phyloP scores from a whole-genome alignment of 2,888 invertebrate genomes.

The Conomelus anceps region DNA sequence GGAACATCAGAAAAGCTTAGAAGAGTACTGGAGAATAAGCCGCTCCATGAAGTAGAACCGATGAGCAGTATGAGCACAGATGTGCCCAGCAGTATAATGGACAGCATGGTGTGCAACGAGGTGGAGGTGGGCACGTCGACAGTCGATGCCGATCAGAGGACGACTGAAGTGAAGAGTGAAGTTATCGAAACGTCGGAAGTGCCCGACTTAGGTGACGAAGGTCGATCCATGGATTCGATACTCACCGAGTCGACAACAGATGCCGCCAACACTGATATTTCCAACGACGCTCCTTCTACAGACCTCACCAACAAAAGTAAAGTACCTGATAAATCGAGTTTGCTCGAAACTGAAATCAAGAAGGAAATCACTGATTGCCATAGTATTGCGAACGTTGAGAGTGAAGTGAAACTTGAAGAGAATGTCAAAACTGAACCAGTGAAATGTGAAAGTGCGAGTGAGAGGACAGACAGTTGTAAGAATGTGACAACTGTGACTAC shows the following conservation, averaged over 20 bases:
- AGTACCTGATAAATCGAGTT: slow-evolving; percentile 14
- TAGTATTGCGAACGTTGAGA: not conserved
- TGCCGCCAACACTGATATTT: not conserved
- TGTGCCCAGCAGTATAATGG: not conserved
- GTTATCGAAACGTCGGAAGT: not conserved
- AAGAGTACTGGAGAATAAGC: slow-evolving; percentile 19
- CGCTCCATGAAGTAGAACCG: not conserved
- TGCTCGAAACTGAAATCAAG: not conserved
- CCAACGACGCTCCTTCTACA: slow-evolving; percentile 9
- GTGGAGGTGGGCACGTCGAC: slow-evolving; percentile 35
- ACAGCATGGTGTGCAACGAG: slow-evolving; percentile 33
- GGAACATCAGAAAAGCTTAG: slow-evolving; percentile 17
- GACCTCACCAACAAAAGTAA: slow-evolving; percentile 9
- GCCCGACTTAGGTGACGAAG: slow-evolving; percentile 1
- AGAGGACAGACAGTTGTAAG: not conserved
- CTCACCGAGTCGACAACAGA: slow-evolving; percentile 16
- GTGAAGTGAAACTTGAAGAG: not conserved
- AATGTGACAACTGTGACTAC: slow-evolving; percentile 14
- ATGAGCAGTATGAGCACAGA: not conserved
- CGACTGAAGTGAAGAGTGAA: slow-evolving; percentile 25
- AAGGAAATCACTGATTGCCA: not conserved
- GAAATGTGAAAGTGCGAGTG: slow-evolving; percentile 12
- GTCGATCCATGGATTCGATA: slow-evolving; percentile 19
- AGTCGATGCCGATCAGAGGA: slow-evolving; percentile 37
- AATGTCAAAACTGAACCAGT: slow-evolving; percentile 1